Conservation (phyloP, 23 tunicate genomes). For the Halocynthia roretzi region DNA sequence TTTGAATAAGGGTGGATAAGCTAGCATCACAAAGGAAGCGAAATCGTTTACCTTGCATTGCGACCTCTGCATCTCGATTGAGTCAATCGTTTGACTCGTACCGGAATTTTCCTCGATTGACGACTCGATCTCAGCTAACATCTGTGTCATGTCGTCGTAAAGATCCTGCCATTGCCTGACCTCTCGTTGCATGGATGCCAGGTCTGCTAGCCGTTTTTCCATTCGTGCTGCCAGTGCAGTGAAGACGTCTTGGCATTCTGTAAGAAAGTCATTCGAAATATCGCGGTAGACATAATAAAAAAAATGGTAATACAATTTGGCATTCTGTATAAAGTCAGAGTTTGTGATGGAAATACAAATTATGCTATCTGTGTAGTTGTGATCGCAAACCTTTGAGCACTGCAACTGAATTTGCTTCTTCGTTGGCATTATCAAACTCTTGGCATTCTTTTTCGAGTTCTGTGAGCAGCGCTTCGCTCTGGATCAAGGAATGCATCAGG, state of each 20-base stretch:
- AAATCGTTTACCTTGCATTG: constrained; percentile 5
- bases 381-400: background rate
- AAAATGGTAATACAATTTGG: no score
- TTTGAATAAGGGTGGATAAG: background rate
- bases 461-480: constrained; percentile 12
- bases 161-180: constrained; percentile 21
- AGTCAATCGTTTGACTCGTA: constrained; percentile 19
- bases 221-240: constrained; percentile 2
- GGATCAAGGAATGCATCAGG: constrained; percentile 11
- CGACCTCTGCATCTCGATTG: constrained; percentile 12
- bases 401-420: background rate
- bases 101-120: constrained; percentile 12
- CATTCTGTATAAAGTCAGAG: no score
- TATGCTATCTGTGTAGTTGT: no score
- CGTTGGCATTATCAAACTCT: background rate
- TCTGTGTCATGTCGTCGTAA: constrained; percentile 13
- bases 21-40: background rate
- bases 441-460: constrained; percentile 5
- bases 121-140: constrained; percentile 12
- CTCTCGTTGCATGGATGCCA: constrained; percentile 12
- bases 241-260: constrained; percentile 12
- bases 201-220: background rate
- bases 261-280: background rate
- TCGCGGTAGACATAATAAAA: no score
- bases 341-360: no score